A percentile compares a stretch with the other conserved stretches of the same genome.
These are phyloP conservation scores for Calvadosia cruxmelitensis DNA, from an alignment of 30 jellyfish, hydroid and myxozoan genomes.

Conservation along the genomic window DNA sequence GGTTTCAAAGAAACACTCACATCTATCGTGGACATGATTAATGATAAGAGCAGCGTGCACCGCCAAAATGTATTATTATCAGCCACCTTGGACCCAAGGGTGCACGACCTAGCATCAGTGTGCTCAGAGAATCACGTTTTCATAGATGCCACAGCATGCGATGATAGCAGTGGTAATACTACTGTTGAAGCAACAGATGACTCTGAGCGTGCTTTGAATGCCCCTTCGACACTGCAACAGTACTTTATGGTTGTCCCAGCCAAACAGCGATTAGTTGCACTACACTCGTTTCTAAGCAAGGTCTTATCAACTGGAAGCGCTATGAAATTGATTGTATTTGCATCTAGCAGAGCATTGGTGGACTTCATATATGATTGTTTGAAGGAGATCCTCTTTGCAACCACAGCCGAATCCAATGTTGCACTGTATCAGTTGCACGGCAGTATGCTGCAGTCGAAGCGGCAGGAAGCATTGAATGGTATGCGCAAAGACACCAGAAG, in stretches of 20 bases:
- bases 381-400: slow-evolving; percentile 4
- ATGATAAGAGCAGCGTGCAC: slow-evolving; percentile 14
- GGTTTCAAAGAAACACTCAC: slow-evolving; percentile 62
- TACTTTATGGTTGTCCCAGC: slow-evolving; percentile 77
- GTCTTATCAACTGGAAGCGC: slow-evolving; percentile 6
- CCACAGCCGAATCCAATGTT: slow-evolving; percentile 16
- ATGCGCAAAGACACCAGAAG: slow-evolving; percentile 40
- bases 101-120: slow-evolving; percentile 49
- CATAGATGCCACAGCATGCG: slow-evolving; percentile 27
- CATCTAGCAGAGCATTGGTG: slow-evolving; percentile 52
- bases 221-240: slow-evolving; percentile 61
- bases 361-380: slow-evolving; percentile 32
- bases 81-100: slow-evolving; percentile 68
- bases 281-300: slow-evolving; percentile 26
- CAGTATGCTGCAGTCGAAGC: slow-evolving; percentile 49
- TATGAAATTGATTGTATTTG: slow-evolving; percentile 57
- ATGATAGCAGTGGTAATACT: not conserved
- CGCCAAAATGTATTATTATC: slow-evolving; percentile 71
- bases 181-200: not conserved
- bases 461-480: slow-evolving; percentile 36
- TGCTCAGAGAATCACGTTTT: slow-evolving; percentile 32
- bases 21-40: slow-evolving; percentile 21
- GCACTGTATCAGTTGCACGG: slow-evolving; percentile 58
- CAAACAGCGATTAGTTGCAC: slow-evolving; percentile 61
- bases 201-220: slow-evolving; percentile 1